A percentile compares a stretch with the other conserved stretches of the same genome.
Evolutionary conservation across 2,888 invertebrate species (phyloP).

Genomic region (Pyrrhia umbra): DNA sequence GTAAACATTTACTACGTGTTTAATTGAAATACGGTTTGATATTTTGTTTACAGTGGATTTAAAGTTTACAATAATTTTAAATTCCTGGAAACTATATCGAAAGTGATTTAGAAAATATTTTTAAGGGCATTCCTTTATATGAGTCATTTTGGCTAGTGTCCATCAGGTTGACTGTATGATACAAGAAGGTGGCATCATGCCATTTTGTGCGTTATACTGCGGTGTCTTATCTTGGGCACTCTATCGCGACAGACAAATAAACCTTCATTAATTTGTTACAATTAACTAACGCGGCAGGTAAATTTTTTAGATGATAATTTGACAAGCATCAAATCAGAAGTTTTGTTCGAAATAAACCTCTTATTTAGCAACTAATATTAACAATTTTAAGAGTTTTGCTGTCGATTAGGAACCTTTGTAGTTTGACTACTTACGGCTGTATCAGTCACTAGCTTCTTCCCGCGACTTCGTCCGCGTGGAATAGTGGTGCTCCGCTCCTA

Average conservation of each 20-base stretch:
- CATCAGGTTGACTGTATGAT: constrained; percentile 66
- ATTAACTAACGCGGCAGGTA: constrained; percentile 3
- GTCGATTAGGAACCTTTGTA: too few relatives aligned
- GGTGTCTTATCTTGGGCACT: constrained; percentile 36
- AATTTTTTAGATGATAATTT: not conserved
- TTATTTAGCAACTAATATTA: too few relatives aligned
- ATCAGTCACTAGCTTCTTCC: too few relatives aligned
- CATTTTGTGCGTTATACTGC: constrained; percentile 49
- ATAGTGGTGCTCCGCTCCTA: too few relatives aligned
- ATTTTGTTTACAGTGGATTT: constrained; percentile 30
- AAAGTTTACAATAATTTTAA: too few relatives aligned
- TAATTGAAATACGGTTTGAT: constrained; percentile 10
- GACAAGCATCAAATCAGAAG: not conserved
- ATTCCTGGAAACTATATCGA: constrained; percentile 55
- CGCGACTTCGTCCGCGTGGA: too few relatives aligned
- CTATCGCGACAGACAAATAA: constrained; percentile 20
- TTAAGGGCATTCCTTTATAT: constrained; percentile 74
- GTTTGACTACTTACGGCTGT: too few relatives aligned
- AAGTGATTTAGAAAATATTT: constrained; percentile 65
- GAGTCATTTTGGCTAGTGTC: constrained; percentile 76
- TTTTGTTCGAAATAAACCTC: not conserved
- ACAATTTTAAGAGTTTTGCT: too few relatives aligned
- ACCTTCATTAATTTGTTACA: constrained; percentile 28
- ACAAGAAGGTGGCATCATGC: constrained; percentile 66
- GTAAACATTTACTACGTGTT: constrained; percentile 14